Conservation (phyloP, 2,113 vertebrate genomes). For the Phyllostomus discolor region DNA sequence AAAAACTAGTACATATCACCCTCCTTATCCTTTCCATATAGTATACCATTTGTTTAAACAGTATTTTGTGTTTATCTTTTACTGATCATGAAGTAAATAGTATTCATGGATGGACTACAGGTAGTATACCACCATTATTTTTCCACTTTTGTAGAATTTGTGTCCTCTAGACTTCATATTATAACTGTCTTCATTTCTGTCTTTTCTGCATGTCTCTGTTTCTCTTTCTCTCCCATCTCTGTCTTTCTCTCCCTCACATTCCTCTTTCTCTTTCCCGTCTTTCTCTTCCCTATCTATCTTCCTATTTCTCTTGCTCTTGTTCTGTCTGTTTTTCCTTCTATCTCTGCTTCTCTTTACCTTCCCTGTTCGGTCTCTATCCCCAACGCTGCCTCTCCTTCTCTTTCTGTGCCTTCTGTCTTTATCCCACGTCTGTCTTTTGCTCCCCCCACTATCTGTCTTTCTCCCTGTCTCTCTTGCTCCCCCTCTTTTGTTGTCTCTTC, state of each 20-base stretch:
- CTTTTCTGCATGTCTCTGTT: no score
- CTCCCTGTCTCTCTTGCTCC: background rate
- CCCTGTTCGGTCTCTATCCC: background rate
- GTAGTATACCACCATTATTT: background rate
- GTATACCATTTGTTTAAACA: background rate
- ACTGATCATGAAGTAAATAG: background rate
- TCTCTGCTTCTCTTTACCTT: background rate
- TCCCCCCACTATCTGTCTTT: background rate
- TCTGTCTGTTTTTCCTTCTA: accelerated
- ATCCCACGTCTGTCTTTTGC: background rate
- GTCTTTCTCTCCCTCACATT: background rate
- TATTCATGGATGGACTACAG: background rate
- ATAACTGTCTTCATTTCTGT: background rate
- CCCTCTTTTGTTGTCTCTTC: background rate
- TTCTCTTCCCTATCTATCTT: accelerated
- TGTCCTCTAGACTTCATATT: background rate
- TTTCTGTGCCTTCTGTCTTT: background rate
- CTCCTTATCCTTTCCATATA: background rate
- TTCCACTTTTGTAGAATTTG: background rate
- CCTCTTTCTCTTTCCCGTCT: background rate
- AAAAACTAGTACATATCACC: background rate
- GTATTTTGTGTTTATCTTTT: background rate
- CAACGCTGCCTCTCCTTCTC: background rate
- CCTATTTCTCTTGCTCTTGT: background rate
- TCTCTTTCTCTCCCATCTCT: background rate